Evolutionary conservation across 2,797 vertebrate species (phyloP).

Genomic region (Fistularia tabacaria): DNA sequence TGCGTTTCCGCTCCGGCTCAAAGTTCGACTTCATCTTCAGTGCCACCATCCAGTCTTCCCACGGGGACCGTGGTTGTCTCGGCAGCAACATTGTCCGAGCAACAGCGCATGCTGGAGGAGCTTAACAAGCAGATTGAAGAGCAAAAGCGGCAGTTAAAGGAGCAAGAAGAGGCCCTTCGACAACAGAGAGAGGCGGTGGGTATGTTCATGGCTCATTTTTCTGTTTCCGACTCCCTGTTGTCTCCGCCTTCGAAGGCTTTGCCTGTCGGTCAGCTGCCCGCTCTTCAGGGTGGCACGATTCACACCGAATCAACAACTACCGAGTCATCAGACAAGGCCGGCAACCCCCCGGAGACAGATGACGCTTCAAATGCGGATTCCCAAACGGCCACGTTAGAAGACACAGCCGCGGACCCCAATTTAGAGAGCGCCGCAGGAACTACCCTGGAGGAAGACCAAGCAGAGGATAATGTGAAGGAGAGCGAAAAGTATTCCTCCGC

Average conservation of each 20-base stretch:
- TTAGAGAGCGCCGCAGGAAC: conserved; percentile 29
- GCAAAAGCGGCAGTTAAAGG: conserved; percentile 90
- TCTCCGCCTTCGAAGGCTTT: conserved; percentile 84
- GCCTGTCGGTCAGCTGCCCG: conserved; percentile 67
- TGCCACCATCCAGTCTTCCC: conserved; percentile 35
- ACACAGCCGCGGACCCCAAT: conserved; percentile 10
- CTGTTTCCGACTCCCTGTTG: conserved; percentile 90
- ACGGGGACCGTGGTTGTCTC: conserved; percentile 57
- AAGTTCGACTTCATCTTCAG: conserved; percentile 21
- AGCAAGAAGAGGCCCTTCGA: conserved; percentile 91
- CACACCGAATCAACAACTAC: conserved; percentile 49
- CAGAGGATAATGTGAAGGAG: conserved; percentile 41
- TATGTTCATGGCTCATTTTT: conserved; percentile 95
- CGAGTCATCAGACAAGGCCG: conserved; percentile 54
- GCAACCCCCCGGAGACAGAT: conserved; percentile 67
- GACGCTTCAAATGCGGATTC: conserved; percentile 50
- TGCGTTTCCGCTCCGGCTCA: conserved; percentile 14
- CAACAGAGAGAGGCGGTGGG: conserved; percentile 93
- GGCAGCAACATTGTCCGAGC: conserved; percentile 83
- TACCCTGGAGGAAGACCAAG: conserved; percentile 39
- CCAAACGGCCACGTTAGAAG: conserved; percentile 36
- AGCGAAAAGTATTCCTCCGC: conserved; percentile 62
- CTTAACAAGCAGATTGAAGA: conserved; percentile 96
- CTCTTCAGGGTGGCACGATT: conserved; percentile 64
- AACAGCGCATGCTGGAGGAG: conserved; percentile 95